Conservation (phyloP, 2,888 invertebrate species). For the Coenonympha arcania region DNA sequence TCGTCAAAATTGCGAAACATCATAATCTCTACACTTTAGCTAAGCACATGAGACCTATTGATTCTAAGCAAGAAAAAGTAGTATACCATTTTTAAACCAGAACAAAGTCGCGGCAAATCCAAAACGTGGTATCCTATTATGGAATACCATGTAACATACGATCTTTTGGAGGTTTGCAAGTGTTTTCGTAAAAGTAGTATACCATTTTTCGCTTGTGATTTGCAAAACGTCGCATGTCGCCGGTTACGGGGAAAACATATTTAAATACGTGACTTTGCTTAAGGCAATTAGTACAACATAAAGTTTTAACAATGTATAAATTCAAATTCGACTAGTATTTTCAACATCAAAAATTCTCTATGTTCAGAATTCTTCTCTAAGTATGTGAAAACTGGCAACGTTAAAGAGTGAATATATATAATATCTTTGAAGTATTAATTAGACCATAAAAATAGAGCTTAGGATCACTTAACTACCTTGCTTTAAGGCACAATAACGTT, state of each 20-base stretch:
- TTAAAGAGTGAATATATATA: too few relatives aligned
- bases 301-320: too few relatives aligned
- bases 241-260: background rate
- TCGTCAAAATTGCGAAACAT: constrained; percentile 17
- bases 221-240: constrained; percentile 38
- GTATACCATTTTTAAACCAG: constrained; percentile 61
- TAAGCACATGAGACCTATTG: constrained; percentile 27
- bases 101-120: constrained; percentile 30
- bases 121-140: constrained; percentile 42
- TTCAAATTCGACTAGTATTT: too few relatives aligned
- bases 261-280: background rate
- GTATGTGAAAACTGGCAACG: too few relatives aligned
- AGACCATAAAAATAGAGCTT: too few relatives aligned
- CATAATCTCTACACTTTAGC: constrained; percentile 11
- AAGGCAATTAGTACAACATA: background rate
- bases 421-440: too few relatives aligned
- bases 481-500: too few relatives aligned
- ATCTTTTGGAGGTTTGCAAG: constrained; percentile 30
- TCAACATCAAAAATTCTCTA: too few relatives aligned
- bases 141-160: constrained; percentile 32
- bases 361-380: too few relatives aligned
- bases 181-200: constrained; percentile 52
- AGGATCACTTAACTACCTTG: too few relatives aligned
- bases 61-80: constrained; percentile 37
- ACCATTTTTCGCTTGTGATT: constrained; percentile 41